These are phyloP conservation scores for Amia ocellicauda DNA, from an alignment of 2,113 vertebrate genomes.

Conservation along the genomic window DNA sequence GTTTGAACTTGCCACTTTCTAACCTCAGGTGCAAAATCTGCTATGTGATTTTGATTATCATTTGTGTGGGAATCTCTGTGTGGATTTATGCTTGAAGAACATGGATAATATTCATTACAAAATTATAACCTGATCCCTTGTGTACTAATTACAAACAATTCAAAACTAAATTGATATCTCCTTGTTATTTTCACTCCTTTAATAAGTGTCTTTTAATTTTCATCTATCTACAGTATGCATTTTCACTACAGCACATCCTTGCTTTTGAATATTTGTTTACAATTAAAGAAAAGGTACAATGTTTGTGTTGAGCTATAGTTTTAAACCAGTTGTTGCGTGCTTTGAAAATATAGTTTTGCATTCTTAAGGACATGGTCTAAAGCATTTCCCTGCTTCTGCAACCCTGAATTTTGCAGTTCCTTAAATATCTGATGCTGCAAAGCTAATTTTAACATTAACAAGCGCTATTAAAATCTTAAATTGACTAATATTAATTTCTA, in stretches of 20 bases:
- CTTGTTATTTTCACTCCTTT: slow-evolving; percentile 46
- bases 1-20: slow-evolving; percentile 1
- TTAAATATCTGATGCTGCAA: no score
- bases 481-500: no score
- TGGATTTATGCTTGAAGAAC: background rate
- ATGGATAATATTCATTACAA: background rate
- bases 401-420: no score
- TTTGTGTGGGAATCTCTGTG: background rate
- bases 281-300: slow-evolving; percentile 25
- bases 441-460: no score
- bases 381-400: no score
- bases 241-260: slow-evolving; percentile 8
- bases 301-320: background rate
- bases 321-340: no score
- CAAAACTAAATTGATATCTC: slow-evolving; percentile 64
- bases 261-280: slow-evolving; percentile 26
- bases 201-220: slow-evolving; percentile 47
- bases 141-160: slow-evolving; percentile 67
- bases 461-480: no score
- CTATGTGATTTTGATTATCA: background rate
- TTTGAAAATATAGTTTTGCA: no score
- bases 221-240: slow-evolving; percentile 34
- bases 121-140: slow-evolving; percentile 23
- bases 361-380: no score
- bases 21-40: slow-evolving; percentile 19